These are phyloP conservation scores for Oreotrochilus melanogaster DNA, from an alignment of 2,113 vertebrate genomes.

Conservation along the genomic window DNA sequence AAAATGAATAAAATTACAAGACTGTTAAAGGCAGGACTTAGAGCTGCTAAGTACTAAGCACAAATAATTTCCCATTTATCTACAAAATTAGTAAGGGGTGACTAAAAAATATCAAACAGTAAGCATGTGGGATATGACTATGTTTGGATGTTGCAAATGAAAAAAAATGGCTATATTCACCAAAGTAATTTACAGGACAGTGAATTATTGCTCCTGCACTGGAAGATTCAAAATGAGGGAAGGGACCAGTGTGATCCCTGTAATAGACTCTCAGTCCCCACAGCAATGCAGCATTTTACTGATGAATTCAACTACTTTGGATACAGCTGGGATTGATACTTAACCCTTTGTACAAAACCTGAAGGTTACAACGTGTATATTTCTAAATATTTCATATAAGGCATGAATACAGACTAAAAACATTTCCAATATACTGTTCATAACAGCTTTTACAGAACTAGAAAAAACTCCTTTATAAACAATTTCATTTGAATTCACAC, in stretches of 20 bases:
- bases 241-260: background rate
- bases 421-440: background rate
- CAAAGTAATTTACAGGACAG: background rate
- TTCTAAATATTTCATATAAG: conserved; percentile 10
- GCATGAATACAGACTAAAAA: background rate
- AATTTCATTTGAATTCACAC: background rate
- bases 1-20: background rate
- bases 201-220: background rate
- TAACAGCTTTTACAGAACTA: background rate
- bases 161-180: background rate
- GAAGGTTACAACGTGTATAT: background rate
- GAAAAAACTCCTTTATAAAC: background rate
- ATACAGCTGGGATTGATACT: background rate
- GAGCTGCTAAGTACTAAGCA: background rate
- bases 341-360: background rate
- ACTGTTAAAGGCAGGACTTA: background rate
- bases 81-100: background rate
- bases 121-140: background rate
- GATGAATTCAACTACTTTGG: background rate
- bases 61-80: background rate
- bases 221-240: background rate
- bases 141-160: background rate
- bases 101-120: background rate
- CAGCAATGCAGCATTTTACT: background rate
- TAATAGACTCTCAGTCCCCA: background rate